Evolutionary conservation across 2,113 vertebrate species (phyloP).

Genomic region (Elaphurus davidianus): DNA sequence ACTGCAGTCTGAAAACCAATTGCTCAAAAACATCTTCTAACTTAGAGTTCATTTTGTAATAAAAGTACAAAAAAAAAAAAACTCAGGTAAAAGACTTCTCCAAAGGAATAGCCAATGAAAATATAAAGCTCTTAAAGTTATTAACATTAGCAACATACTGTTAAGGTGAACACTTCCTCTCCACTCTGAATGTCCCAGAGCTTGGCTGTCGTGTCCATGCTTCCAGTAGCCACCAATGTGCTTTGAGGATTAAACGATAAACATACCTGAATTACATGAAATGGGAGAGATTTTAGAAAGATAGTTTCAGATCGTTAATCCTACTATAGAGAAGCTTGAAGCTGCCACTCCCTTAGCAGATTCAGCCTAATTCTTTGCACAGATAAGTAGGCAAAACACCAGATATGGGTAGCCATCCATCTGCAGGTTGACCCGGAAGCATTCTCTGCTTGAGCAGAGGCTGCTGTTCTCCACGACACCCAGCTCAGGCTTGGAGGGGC

Average conservation of each 20-base stretch:
- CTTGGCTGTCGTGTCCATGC: conserved; percentile 92
- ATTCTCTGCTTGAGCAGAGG: background rate
- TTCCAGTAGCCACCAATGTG: conserved; percentile 94
- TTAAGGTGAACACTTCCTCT: conserved; percentile 87
- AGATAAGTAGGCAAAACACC: background rate
- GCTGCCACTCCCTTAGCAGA: background rate
- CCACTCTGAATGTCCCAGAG: conserved; percentile 94
- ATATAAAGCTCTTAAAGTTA: background rate
- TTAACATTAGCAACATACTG: conserved; percentile 77
- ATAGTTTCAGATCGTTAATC: background rate
- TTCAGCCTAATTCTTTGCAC: background rate
- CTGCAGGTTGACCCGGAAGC: background rate
- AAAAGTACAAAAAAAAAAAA: background rate
- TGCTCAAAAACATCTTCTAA: background rate
- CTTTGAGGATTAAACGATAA: conserved; percentile 96
- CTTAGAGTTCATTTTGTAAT: background rate
- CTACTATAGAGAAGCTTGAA: background rate
- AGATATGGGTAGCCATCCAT: accelerated
- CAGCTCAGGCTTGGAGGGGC: background rate
- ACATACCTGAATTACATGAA: conserved; percentile 87
- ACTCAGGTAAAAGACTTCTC: accelerated
- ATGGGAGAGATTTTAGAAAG: background rate
- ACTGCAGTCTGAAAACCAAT: background rate
- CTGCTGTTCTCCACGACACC: background rate
- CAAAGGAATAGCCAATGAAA: background rate